These are phyloP conservation scores for Cynodonichthys magdalenae DNA, from an alignment of 2,797 vertebrate species.

Conservation along the genomic window DNA sequence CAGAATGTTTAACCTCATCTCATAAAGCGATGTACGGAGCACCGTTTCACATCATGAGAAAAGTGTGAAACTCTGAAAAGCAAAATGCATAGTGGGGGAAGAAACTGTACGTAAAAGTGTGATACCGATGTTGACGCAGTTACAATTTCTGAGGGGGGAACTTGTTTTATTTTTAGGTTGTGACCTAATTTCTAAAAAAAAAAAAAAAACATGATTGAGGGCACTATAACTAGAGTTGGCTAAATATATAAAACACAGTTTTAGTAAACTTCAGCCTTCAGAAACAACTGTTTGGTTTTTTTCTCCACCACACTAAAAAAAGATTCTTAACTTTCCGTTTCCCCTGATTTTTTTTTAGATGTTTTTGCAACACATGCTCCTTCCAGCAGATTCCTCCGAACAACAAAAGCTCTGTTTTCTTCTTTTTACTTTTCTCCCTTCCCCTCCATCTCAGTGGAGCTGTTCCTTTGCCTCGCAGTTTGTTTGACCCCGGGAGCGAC, in stretches of 20 bases:
- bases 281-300: conserved; percentile 15
- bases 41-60: conserved; percentile 7
- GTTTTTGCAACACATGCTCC: conserved; percentile 36
- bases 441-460: conserved; percentile 47
- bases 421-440: conserved; percentile 7
- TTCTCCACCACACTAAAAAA: conserved; percentile 32
- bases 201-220: conserved; percentile 8
- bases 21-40: conserved; percentile 32
- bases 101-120: conserved; percentile 9
- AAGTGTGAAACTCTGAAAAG: conserved; percentile 36
- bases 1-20: conserved; percentile 36
- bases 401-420: conserved; percentile 61
- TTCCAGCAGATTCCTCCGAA: conserved; percentile 57
- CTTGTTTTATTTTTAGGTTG: conserved; percentile 31
- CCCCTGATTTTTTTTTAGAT: conserved; percentile 36
- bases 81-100: conserved; percentile 23
- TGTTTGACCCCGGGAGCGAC: conserved; percentile 50
- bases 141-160: too few species aligned
- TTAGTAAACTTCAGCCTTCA: conserved; percentile 37
- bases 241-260: conserved; percentile 28
- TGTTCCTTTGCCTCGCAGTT: conserved; percentile 38
- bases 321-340: conserved; percentile 45
- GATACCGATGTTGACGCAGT: conserved; percentile 1
- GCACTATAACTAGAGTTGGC: conserved; percentile 31
- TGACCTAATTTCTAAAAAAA: conserved; percentile 47